Evolutionary conservation across 2,888 invertebrate genomes (phyloP).

Genomic region (Nematopogon swammerdamellus): DNA sequence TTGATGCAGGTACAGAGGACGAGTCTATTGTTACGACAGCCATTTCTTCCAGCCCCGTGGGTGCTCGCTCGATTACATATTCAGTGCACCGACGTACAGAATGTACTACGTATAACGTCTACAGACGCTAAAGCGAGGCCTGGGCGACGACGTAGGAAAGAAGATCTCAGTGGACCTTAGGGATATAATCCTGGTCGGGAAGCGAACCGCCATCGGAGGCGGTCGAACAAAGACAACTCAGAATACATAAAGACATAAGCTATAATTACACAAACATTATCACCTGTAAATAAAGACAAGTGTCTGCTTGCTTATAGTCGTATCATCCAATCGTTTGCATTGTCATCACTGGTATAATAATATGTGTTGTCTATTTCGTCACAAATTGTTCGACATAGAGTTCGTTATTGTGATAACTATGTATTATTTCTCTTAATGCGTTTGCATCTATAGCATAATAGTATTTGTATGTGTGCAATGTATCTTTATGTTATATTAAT

Average conservation of each 20-base stretch:
- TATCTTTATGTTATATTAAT: no score
- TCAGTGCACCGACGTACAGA: constrained; percentile 51
- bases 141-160: not conserved
- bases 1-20: constrained; percentile 55
- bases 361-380: not conserved
- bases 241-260: not conserved
- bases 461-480: no score
- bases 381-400: not conserved
- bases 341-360: not conserved
- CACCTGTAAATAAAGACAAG: not conserved
- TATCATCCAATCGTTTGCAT: not conserved
- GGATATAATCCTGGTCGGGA: no score
- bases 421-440: not conserved
- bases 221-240: not conserved
- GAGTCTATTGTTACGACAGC: constrained; percentile 53
- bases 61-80: constrained; percentile 46
- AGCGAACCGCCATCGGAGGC: not conserved
- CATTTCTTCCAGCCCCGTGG: constrained; percentile 54
- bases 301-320: not conserved
- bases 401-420: not conserved
- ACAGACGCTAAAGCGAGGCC: not conserved
- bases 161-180: not conserved
- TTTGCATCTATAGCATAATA: not conserved
- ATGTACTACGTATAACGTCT: constrained; percentile 48
- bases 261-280: not conserved